These are phyloP conservation scores for Ascaphus truei DNA, from an alignment of 2,113 vertebrate species.

Conservation along the genomic window DNA sequence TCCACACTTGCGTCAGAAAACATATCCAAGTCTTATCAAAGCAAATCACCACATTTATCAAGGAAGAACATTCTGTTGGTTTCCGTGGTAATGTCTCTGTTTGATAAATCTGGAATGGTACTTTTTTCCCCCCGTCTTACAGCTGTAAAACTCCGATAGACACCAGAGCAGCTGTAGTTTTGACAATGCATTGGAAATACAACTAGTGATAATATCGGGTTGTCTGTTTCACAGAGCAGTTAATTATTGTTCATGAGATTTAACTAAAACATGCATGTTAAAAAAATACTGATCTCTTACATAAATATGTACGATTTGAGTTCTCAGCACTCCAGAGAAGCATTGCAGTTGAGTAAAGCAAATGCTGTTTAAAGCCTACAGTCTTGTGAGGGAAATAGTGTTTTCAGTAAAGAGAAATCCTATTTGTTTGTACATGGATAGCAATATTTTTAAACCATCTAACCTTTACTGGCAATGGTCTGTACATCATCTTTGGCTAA, in stretches of 20 bases:
- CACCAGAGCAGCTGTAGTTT: slow-evolving; percentile 12
- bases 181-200: background rate
- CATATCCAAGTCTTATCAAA: too few relatives aligned
- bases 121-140: background rate
- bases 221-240: slow-evolving; percentile 5
- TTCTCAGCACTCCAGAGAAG: background rate
- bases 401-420: background rate
- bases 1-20: too few relatives aligned
- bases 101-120: too few relatives aligned
- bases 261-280: slow-evolving; percentile 12
- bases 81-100: too few relatives aligned
- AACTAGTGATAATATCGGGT: slow-evolving; percentile 11
- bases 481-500: slow-evolving; percentile 23
- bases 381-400: background rate
- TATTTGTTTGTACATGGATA: slow-evolving; percentile 11
- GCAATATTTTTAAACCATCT: slow-evolving; percentile 25
- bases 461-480: slow-evolving; percentile 18
- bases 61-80: too few relatives aligned
- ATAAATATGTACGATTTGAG: slow-evolving; percentile 2
- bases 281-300: background rate
- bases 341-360: background rate
- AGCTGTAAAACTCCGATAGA: background rate
- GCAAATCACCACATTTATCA: too few relatives aligned
- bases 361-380: background rate
- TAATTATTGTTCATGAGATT: slow-evolving; percentile 23